A percentile compares a stretch with the other conserved stretches of the same genome.
phyloP scores from a whole-genome alignment of 2,888 invertebrate species.

The Habroteleia sp. region DNA sequence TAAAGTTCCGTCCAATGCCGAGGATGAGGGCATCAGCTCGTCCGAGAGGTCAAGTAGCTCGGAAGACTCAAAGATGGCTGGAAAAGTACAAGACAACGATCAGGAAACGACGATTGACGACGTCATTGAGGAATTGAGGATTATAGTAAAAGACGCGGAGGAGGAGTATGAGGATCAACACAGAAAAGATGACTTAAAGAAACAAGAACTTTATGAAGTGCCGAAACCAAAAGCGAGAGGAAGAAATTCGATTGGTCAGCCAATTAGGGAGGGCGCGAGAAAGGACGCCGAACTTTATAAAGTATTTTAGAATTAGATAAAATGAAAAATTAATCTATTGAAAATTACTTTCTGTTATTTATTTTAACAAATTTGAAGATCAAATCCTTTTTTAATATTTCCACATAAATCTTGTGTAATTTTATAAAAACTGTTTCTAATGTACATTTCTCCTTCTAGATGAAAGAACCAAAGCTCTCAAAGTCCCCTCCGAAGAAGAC shows the following conservation, averaged over 20 bases:
- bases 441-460: slow-evolving; percentile 1
- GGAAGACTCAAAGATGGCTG: slow-evolving; percentile 79
- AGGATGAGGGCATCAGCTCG: slow-evolving; percentile 94
- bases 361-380: too few relatives aligned
- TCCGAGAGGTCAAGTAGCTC: slow-evolving; percentile 90
- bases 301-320: too few relatives aligned
- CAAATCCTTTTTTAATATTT: too few relatives aligned
- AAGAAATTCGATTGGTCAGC: neutral
- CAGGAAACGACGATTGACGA: slow-evolving; percentile 93
- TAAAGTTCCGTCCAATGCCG: slow-evolving; percentile 86
- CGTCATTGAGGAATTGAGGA: slow-evolving; percentile 91
- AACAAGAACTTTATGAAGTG: slow-evolving; percentile 41
- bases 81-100: slow-evolving; percentile 83
- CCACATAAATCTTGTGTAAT: too few relatives aligned
- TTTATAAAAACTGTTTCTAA: too few relatives aligned
- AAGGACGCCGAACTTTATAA: slow-evolving; percentile 21
- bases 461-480: slow-evolving; percentile 8
- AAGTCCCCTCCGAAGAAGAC: slow-evolving; percentile 65
- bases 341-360: too few relatives aligned
- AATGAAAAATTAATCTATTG: too few relatives aligned
- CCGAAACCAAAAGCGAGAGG: slow-evolving; percentile 28
- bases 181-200: slow-evolving; percentile 61
- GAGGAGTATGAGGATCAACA: slow-evolving; percentile 82
- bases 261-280: slow-evolving; percentile 4
- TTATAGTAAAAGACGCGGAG: slow-evolving; percentile 92